Evolutionary conservation across 2,797 vertebrate genomes (phyloP), one percentile per base, ranked within the genome.

Genomic region (Mormyrops boulengeri): DNA sequence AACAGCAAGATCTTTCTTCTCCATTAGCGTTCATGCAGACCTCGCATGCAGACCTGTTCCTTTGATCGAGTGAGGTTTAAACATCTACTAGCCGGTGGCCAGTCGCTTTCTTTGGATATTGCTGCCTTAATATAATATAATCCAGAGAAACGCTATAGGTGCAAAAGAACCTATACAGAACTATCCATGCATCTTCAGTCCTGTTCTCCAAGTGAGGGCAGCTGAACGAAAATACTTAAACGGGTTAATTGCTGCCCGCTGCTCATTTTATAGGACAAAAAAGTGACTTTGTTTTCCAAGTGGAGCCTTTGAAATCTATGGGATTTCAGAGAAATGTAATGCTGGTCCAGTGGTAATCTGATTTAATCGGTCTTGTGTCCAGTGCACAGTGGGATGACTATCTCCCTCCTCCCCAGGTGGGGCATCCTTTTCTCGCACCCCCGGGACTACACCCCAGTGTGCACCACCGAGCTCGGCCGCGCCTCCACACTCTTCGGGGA

Each of bases 371-470:
- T 85, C 19, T 82, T 41, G 7, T 44, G 73, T 80, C 14, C 38
- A n/a, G 57, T 60, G 57, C 57, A 22, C 19, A 60, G 57, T 22
- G 57, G 57, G 19, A 41, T 80, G 34, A 80, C 82, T 85, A 17
- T 3, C n/a, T 85, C 9, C n/a, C 47, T 85, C 8, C n/a, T 26
- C 11, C 93, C 38, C 92, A 99, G 98, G 90, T 99, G 99, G 99
- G 98, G 98, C 6, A 95, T 99, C 92, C 95, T 99, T 91, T 99
- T 99, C 93, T 99, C 99, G 44, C 99, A 99, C 93, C 99, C 98
- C 0, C 95, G 94, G 62, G 99, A 99, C 94, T 99, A 97, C 91
- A 99, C 99, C 0, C 99, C 99, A 0, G 98, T 99, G 30, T 99
- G 98, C 92, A 99, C 99, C 92, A 99, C 98, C 0, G 98, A 99